Evolutionary conservation across 2,113 vertebrate genomes (phyloP).

Genomic region (Atrichornis clamosus): DNA sequence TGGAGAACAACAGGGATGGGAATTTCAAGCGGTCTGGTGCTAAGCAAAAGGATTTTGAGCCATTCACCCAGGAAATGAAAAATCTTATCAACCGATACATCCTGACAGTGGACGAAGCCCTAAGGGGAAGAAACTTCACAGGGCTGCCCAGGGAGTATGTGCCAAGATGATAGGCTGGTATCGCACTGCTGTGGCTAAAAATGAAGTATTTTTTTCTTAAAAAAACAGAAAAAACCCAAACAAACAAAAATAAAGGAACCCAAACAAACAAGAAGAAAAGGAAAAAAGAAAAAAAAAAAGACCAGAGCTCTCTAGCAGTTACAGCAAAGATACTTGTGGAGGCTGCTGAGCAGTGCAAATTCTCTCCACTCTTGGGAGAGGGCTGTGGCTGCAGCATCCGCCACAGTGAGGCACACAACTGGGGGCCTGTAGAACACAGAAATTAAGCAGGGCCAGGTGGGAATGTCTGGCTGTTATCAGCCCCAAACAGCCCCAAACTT

Average conservation of each 20-base stretch:
- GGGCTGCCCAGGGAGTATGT: constrained; percentile 83
- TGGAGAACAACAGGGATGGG: constrained; percentile 86
- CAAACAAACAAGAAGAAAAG: background rate
- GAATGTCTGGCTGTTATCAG: background rate
- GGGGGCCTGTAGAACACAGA: background rate
- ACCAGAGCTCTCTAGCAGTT: background rate
- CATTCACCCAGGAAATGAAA: constrained; percentile 86
- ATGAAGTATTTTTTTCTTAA: background rate
- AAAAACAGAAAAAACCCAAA: background rate
- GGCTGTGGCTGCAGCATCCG: accelerated
- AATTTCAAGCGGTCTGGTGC: constrained; percentile 80
- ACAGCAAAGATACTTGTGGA: background rate
- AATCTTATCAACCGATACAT: constrained; percentile 82
- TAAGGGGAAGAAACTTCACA: constrained; percentile 77
- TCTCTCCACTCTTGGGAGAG: background rate
- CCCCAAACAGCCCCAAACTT: background rate
- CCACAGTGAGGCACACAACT: accelerated
- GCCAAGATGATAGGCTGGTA: constrained; percentile 79
- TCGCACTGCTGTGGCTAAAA: background rate
- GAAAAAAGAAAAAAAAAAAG: background rate
- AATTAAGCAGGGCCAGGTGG: background rate
- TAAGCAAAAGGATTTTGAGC: constrained; percentile 74
- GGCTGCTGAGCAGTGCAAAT: constrained; percentile 18
- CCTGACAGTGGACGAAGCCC: constrained; percentile 80
- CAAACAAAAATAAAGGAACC: background rate